A percentile compares a stretch with the other conserved stretches of the same genome.
Evolutionary conservation across 2,113 vertebrate genomes (phyloP).

Genomic region (Podarcis raffonei): DNA sequence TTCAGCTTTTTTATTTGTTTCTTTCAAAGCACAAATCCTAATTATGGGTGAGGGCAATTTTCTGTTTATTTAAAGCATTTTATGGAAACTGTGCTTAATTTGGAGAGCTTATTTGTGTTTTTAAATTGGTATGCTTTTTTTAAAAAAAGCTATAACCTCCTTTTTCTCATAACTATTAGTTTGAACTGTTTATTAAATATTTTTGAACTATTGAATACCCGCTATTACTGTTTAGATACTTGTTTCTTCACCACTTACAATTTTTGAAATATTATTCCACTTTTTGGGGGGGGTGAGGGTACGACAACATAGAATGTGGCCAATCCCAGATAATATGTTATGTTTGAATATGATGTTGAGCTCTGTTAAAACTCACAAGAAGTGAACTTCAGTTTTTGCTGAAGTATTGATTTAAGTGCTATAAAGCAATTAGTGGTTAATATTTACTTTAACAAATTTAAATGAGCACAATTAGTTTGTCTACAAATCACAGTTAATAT

Average conservation of each 20-base stretch:
- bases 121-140: slow-evolving; percentile 37
- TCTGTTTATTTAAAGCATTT: slow-evolving; percentile 56
- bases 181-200: slow-evolving; percentile 28
- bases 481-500: slow-evolving; percentile 48
- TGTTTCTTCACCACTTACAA: slow-evolving; percentile 39
- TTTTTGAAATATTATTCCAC: slow-evolving; percentile 48
- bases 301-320: slow-evolving; percentile 38
- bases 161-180: slow-evolving; percentile 45
- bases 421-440: slow-evolving; percentile 41
- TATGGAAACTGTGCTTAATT: slow-evolving; percentile 55
- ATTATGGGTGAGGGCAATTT: slow-evolving; percentile 49
- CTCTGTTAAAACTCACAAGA: slow-evolving; percentile 40
- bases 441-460: slow-evolving; percentile 40
- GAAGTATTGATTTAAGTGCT: slow-evolving; percentile 42
- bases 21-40: slow-evolving; percentile 49
- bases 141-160: slow-evolving; percentile 15
- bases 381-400: slow-evolving; percentile 43
- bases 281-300: slow-evolving; percentile 41
- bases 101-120: slow-evolving; percentile 34
- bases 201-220: slow-evolving; percentile 24
- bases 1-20: slow-evolving; percentile 54
- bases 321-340: slow-evolving; percentile 30
- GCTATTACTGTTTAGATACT: slow-evolving; percentile 7
- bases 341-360: slow-evolving; percentile 34
- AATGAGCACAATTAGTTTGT: slow-evolving; percentile 49